Evolutionary conservation across 1,140 invertebrate genomes (phyloP).

Genomic region (Drosophila serrata): DNA sequence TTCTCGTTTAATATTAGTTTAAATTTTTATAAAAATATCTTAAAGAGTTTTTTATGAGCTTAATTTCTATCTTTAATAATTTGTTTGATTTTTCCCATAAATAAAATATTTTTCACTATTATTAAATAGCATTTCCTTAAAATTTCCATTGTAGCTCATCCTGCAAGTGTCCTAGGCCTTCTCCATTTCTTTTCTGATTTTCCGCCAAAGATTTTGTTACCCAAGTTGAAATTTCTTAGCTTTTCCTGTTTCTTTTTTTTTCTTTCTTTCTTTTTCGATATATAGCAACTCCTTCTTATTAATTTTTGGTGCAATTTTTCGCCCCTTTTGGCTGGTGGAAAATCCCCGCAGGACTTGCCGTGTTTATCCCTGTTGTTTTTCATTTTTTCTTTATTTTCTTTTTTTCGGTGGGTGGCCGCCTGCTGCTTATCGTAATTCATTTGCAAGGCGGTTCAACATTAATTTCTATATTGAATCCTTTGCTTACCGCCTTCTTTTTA

Average conservation of each 20-base stretch:
- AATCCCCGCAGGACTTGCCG: slow-evolving; percentile 17
- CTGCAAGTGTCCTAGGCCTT: neutral
- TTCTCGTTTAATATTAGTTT: too few species aligned
- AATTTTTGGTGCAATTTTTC: slow-evolving; percentile 82
- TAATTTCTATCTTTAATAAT: neutral
- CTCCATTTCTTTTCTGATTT: neutral
- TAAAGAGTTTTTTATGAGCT: neutral
- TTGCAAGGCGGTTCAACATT: slow-evolving; percentile 65
- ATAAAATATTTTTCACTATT: neutral
- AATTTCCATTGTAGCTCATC: neutral
- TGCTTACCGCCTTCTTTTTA: neutral
- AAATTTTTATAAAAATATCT: neutral
- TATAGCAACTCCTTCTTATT: slow-evolving; percentile 58
- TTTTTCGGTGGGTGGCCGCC: slow-evolving; percentile 41
- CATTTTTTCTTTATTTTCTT: neutral
- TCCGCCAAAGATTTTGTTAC: slow-evolving; percentile 53
- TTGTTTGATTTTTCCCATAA: neutral
- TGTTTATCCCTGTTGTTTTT: slow-evolving; percentile 47
- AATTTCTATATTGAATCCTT: slow-evolving; percentile 81
- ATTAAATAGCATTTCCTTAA: too few species aligned
- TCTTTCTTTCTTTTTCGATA: neutral
- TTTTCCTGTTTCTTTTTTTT: slow-evolving; percentile 3
- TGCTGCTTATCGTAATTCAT: slow-evolving; percentile 79
- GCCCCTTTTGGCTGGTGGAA: slow-evolving; percentile 61
- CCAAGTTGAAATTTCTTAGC: slow-evolving; percentile 34